A percentile compares a stretch with the other conserved stretches of the same genome.
Conservation (phyloP, 1,140 invertebrate genomes). For the Neodiprion virginianus region DNA sequence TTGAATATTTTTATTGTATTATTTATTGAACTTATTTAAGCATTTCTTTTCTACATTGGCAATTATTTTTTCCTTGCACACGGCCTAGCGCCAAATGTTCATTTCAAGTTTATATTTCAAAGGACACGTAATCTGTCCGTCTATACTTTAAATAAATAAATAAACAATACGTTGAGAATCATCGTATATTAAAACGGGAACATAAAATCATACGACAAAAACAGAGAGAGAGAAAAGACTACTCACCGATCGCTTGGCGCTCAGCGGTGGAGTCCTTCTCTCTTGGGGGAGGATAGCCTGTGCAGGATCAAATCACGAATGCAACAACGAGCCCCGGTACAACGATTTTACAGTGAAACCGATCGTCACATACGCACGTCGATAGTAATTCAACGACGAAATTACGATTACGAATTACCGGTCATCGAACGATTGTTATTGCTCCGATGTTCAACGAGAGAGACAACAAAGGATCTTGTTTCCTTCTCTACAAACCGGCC, state of each 20-base stretch:
- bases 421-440: background rate
- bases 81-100: too few relatives aligned
- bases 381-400: background rate
- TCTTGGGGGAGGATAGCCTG: background rate
- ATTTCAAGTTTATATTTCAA: too few relatives aligned
- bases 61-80: too few relatives aligned
- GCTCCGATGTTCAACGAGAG: background rate
- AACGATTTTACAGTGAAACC: background rate
- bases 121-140: too few relatives aligned
- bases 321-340: background rate
- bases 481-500: too few relatives aligned
- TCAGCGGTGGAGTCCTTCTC: slow-evolving; percentile 16
- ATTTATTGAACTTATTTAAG: too few relatives aligned
- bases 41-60: too few relatives aligned
- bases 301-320: background rate
- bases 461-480: background rate
- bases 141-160: too few relatives aligned
- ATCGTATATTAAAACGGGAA: too few relatives aligned
- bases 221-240: slow-evolving; percentile 3
- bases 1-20: too few relatives aligned
- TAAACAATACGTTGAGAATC: too few relatives aligned
- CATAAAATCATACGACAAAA: too few relatives aligned
- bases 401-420: background rate
- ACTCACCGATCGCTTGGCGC: slow-evolving; percentile 14
- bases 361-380: background rate